Conservation (phyloP, 2,888 invertebrate genomes). For the Notodonta ziczac region DNA sequence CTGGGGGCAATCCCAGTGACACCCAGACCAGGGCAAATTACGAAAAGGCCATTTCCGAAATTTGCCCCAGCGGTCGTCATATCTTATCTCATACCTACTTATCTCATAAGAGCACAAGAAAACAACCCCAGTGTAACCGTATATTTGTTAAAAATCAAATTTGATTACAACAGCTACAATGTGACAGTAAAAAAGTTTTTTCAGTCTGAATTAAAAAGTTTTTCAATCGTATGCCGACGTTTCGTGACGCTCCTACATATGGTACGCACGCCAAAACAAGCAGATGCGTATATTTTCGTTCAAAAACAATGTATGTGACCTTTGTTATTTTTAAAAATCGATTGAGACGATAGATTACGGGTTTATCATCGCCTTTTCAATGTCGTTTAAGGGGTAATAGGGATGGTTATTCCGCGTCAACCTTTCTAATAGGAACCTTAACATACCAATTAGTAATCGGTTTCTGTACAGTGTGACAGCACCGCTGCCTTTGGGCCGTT, state of each 20-base stretch:
- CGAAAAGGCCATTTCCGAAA: too few species aligned
- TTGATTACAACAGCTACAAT: not conserved
- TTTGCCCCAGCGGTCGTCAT: too few species aligned
- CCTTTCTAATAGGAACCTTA: constrained; percentile 13
- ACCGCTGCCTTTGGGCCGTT: constrained; percentile 21
- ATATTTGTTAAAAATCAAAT: too few species aligned
- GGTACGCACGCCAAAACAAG: not conserved
- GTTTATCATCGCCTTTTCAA: constrained; percentile 9
- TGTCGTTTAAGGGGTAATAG: not conserved
- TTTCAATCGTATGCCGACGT: not conserved
- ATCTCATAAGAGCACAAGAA: too few species aligned
- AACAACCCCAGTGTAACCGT: too few species aligned
- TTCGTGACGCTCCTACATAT: not conserved
- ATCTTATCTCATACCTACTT: too few species aligned
- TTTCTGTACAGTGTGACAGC: constrained; percentile 24
- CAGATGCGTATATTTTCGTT: not conserved
- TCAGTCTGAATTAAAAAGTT: too few species aligned
- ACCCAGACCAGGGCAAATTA: too few species aligned
- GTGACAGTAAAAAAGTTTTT: not conserved
- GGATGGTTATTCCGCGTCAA: constrained; percentile 10
- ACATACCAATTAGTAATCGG: constrained; percentile 21
- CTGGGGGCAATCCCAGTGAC: too few species aligned
- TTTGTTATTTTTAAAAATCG: not conserved
- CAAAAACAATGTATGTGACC: not conserved
- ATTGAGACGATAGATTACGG: not conserved